Evolutionary conservation across 1,140 invertebrate species (phyloP), one percentile per base, ranked within the genome.

Genomic region (Galendromus occidentalis): DNA sequence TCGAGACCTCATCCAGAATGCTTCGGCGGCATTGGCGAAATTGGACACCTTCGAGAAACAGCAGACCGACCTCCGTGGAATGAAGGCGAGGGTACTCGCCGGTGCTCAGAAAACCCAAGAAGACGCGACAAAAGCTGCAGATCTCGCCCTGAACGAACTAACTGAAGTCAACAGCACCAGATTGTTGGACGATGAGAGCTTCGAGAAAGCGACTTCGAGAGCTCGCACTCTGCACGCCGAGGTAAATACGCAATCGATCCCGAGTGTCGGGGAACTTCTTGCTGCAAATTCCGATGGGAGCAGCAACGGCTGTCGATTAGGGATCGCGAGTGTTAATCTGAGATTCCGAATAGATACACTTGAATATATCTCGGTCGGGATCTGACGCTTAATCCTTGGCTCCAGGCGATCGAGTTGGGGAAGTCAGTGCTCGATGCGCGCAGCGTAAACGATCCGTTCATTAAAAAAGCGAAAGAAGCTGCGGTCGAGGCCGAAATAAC

Each of bases 1-100:
- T 0, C 86, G 85, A 70, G 85, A 87, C 69, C 83, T 87, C 0
- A 81, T 89, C 18, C 82, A 83, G 22, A 82, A 86, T 72, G 87
- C 91, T 71, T 79, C 83, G 20, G 85, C 55, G 42, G 64, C 66
- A 33, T 64, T 65, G 12, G 65, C 65, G 42, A 68, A 67, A 55
- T 76, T 79, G 12, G 70, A 74, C 66, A 65, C 68, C 42, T 28
- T 70, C 42, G 44, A 41, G 51, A 65, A 66, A 44, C 65, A 66
- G 66, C 69, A 63, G 42, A 59, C 64, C 1, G 30, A 17, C 14
- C 51, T 69, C 42, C 25, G 18, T 69, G 80, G 80, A 65, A 83
- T 85, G 68, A 76, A 88, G 45, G 81, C 82, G 29, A 77, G 79
- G 42, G 84, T 86, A 2, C 78, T 81, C 51, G 79, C 82, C 63